Evolutionary conservation across 2,797 vertebrate species (phyloP).

Genomic region (Carduelis carduelis): DNA sequence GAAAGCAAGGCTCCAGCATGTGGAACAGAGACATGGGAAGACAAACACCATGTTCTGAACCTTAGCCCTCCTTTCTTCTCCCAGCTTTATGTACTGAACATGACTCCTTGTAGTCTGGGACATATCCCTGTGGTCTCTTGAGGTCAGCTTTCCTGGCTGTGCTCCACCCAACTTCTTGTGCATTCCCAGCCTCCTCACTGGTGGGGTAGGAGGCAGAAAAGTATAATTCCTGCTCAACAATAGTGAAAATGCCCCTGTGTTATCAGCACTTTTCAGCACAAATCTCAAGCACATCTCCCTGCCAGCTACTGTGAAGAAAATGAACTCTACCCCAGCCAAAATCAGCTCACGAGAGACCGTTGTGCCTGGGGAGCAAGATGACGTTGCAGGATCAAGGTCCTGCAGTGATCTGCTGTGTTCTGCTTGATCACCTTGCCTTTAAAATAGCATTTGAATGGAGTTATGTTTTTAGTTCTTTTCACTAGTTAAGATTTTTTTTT

Average conservation of each 20-base stretch:
- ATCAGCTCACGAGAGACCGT: rapidly evolving
- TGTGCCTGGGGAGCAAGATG: background rate
- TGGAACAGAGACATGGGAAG: background rate
- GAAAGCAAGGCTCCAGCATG: background rate
- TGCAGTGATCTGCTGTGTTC: background rate
- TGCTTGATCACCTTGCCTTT: background rate
- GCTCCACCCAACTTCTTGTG: background rate
- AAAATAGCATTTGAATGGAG: background rate
- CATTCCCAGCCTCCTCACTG: background rate
- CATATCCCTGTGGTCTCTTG: background rate
- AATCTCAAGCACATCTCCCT: background rate
- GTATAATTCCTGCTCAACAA: background rate
- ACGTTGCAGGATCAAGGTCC: background rate
- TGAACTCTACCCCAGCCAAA: background rate
- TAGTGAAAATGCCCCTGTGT: background rate
- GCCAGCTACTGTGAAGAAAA: background rate
- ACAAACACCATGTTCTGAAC: background rate
- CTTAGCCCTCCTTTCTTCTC: background rate
- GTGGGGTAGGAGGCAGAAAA: background rate
- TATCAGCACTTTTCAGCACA: background rate
- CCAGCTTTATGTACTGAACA: background rate
- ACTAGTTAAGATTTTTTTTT: background rate
- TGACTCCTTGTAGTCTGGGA: background rate
- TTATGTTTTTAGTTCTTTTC: background rate
- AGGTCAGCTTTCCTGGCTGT: background rate